Percentiles rank a stretch among this genome's conserved stretches.
phyloP scores from a whole-genome alignment of 2,113 vertebrate species.

The Fregata magnificens region DNA sequence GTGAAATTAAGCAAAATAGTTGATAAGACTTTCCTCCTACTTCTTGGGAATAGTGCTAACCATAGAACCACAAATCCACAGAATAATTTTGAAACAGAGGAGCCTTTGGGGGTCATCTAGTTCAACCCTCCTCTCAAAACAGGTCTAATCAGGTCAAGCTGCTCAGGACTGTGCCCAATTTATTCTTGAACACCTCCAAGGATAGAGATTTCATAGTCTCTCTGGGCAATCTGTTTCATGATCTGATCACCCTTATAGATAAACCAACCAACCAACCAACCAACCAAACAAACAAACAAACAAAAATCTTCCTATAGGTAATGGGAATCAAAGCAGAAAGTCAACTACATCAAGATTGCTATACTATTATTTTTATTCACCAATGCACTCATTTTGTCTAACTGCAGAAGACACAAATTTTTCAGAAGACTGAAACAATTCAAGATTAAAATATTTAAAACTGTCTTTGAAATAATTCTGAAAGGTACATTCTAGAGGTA shows the following conservation, averaged over 20 bases:
- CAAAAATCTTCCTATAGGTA: background rate
- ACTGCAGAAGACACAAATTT: background rate
- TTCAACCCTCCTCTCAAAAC: background rate
- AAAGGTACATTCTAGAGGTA: background rate
- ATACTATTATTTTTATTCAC: background rate
- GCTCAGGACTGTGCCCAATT: background rate
- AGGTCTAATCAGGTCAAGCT: background rate
- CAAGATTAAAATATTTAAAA: background rate
- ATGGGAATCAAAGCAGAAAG: background rate
- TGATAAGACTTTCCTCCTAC: background rate
- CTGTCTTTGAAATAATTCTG: background rate
- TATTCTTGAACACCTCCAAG: background rate
- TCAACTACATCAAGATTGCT: background rate
- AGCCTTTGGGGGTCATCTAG: background rate
- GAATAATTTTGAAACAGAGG: background rate
- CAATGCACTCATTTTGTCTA: background rate
- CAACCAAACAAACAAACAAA: too few species aligned
- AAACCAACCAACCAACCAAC: background rate
- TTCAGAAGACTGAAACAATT: background rate
- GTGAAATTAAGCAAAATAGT: background rate
- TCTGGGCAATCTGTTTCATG: background rate
- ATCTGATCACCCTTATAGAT: background rate
- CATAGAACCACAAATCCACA: background rate
- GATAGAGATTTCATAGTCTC: background rate
- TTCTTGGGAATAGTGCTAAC: background rate